Evolutionary conservation across 2,888 invertebrate species (phyloP), one percentile per base, ranked within the genome.

Genomic region (Ichneumoninae sp.): DNA sequence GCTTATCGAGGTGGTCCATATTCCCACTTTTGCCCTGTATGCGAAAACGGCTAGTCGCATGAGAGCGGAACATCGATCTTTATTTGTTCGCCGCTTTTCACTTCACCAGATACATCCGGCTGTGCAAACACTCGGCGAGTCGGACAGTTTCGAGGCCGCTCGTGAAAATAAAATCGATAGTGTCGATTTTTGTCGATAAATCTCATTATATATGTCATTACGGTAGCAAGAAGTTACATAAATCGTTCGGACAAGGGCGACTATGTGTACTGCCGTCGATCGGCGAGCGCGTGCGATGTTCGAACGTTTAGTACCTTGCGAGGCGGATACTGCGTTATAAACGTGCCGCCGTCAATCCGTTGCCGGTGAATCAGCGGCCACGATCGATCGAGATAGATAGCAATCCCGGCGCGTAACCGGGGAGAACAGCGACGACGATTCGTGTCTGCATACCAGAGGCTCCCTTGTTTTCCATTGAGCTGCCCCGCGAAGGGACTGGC

Each of bases 161-260:
- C 65, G 57, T 60, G 65, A 65, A 60, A 52, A 81, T 30, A 30
- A 76, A 81, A 40, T 78, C 81, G 66, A 60, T 77, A 62, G 62
- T 70, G 87, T 85, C 87, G 89, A 88, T 89, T 89, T 88, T 86
- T 78, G 76, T 84, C 82, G 84, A 89, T 89, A 89, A 89, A 89
- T 89, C 87, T 83, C 79, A 85, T 86, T 89, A 89, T 88, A 88
- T 86, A 88, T 86, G 87, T 84, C 82, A 71, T 71, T 80, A 71
- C 75, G 69, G 81, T 70, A 77, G 62, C 82, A 87, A 87, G 82
- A 86, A 84, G 80, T 83, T 84, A 86, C 85, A 90, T 90, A 88
- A 88, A 90, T 90, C 83, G 89, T 30, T 78, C 44, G 69, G 16
- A 36, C 72, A 77, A 60, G 40, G 50, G 52, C 33, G 52, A 62